Base-by-base conservation (phyloP, 2,888 invertebrate species). In the Platycheirus albimanus region DNA sequence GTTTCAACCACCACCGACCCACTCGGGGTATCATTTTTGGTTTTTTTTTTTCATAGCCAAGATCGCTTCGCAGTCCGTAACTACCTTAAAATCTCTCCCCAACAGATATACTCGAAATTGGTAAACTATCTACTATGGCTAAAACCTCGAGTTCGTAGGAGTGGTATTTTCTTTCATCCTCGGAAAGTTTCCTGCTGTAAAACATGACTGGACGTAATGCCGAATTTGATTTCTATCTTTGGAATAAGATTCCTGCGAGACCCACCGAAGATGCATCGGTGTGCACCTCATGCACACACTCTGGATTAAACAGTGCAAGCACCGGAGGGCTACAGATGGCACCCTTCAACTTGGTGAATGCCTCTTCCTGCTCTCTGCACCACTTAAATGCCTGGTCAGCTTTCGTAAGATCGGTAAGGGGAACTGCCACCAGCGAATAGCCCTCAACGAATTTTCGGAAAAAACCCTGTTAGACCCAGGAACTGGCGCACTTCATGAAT, bases 71-170 rank as follows among this genome's bases (percentile, higher is more conserved):
- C 47, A 64, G 13, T 49, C 74, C 1, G 33, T 72, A 4, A 72
- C 33, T 3, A 56, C 38, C 28, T 47, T 45, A 6, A 38, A 38
- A 38, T 38, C 33, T 8, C 15, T 43, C 0, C 17, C 43, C 3
- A 43, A 11, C 5, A 45, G 19, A 11, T 45, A 19, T 7, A 45
- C 43, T 3, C 64, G 20, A 19, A 64, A 38, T 19, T 36, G 47
- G 5, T 49, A 64, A 24, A 10, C 36, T 64, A 3, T 52, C 45
- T n/a, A 74, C 54, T 6, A 74, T 54, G 8, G 74, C 56, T 8
- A 74, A 19, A 0, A 56, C 41, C n/a, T 74, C 64, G 7, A 66
- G 49, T 11, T 66, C 49, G 10, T 74, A 74, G n/a, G 41, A 38
- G 24, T 66, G 49, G 13, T 66, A 74, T 10, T 56, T 72, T 45